Evolutionary conservation across 2,797 vertebrate genomes (phyloP).

Genomic region (Netta rufina): DNA sequence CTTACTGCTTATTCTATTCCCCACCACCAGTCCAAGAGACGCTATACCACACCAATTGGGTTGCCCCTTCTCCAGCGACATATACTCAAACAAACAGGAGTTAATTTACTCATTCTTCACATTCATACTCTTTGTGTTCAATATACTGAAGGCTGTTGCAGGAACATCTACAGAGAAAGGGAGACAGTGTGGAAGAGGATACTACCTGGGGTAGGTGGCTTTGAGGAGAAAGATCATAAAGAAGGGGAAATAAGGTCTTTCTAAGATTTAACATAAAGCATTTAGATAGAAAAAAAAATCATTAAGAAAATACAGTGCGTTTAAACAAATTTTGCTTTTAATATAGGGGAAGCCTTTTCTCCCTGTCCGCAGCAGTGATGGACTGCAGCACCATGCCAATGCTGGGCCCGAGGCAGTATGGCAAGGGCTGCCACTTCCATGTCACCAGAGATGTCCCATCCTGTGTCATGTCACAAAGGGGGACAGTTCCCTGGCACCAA

Average conservation of each 20-base stretch:
- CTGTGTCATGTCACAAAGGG: background rate
- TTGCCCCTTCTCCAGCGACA: too few relatives aligned
- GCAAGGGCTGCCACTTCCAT: background rate
- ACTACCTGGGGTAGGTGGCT: background rate
- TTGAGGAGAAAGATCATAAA: background rate
- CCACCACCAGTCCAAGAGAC: background rate
- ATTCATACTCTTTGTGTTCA: background rate
- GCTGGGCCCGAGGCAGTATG: background rate
- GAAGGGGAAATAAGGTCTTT: background rate
- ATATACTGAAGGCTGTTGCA: background rate
- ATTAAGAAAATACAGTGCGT: background rate
- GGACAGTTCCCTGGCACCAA: background rate
- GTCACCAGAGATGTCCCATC: background rate
- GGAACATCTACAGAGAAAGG: background rate
- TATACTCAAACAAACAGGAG: background rate
- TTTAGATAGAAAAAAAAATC: background rate
- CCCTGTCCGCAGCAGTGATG: background rate
- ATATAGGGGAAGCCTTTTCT: background rate
- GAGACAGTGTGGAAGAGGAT: background rate
- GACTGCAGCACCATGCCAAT: background rate
- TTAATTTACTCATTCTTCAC: rapidly evolving
- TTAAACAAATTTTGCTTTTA: background rate
- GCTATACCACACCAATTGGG: background rate
- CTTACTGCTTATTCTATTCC: background rate
- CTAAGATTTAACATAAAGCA: background rate